Evolutionary conservation across 2,113 vertebrate species (phyloP), one percentile per base, ranked within the genome.

Genomic region (Melanocharis versteri): DNA sequence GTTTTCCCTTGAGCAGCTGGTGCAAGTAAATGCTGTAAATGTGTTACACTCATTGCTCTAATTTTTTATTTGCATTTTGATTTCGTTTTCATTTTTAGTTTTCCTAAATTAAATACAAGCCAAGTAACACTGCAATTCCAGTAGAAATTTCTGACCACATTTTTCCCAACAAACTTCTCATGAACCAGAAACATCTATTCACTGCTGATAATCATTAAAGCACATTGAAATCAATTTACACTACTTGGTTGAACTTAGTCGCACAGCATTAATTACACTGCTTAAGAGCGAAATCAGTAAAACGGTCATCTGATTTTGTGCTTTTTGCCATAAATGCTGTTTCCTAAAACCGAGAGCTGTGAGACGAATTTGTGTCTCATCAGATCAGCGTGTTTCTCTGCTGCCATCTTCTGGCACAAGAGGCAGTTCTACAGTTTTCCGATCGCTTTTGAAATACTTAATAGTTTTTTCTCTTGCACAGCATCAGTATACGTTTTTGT

Each of bases 321-420:
- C 20, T 77, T 81, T 58, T 76, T 30, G 19, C 35, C 8, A 11
- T 39, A 65, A 75, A 89, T 62, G 27, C 42, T 31, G 24, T 28
- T 27, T 30, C 2, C 37, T 48, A 24, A 57, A 77, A 33, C 28
- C 22, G 31, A 56, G 11, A 37, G 6, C 21, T 5, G 22, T 2
- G 13, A 66, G 39, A 0, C 3, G 12, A 51, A 51, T 18, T 11
- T 44, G 17, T 12, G 1, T 47, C 57, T n/a, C 51, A 17, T 2
- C n/a, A 23, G 30, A n/a, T 7, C 11, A 35, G n/a, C 1, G 0
- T 62, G 91, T 82, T 54, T 79, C 73, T 40, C 95, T 98, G 94
- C 97, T 98, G 96, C 97, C 97, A 97, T 96, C 98, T 97, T 69
- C 95, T 97, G 98, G 94, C 40, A 81, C 48, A 86, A 76, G 13